Evolutionary conservation across 1,140 invertebrate species (phyloP), one percentile per base, ranked within the genome.

Genomic region (Neotoxoptera formosana): DNA sequence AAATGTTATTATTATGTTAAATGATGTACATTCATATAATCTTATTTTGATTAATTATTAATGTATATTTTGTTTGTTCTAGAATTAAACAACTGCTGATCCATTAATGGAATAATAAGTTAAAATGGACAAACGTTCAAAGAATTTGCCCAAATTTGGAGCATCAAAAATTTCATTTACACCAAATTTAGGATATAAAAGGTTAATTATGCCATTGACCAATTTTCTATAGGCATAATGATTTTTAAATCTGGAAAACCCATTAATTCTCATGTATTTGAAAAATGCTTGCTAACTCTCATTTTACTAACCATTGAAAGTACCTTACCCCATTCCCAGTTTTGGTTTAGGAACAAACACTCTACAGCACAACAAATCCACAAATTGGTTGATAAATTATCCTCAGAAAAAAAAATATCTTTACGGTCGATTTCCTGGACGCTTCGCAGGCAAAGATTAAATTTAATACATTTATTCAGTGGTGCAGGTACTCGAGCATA

Each of bases 121-220:
- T 76, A 25, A 36, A 56, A 93, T 93, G 91, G 76, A 93, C 14
- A 53, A 93, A 25, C 91, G 81, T 20, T 45, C 91, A 41, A 93
- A 93, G 3, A 93, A 93, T 36, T 45, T 86, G 2, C 47, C 91
- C 2, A 84, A 84, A 41, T 84, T 93, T 86, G 91, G 67, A 20
- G 23, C 67, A 30, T 4, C 45, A 9, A 93, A 93, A 93, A 45
- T 41, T 21, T 41, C 53, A n/a, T 93, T 93, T 36, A 93, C 76
- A 30, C 91, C 91, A 23, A 93, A 93, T 86, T 53, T 93, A 51
- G 91, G 91, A 86, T 93, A 86, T 41, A 93, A 93, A 84, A 93
- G 91, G 91, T 93, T 53, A 48, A 25, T 36, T 36, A 36, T 53
- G 23, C 25, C 25, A 56, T 7, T 51, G 45, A 21, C 8, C 51